phyloP scores from a whole-genome alignment of 2,113 vertebrate genomes.

The Microtus richardsoni region DNA sequence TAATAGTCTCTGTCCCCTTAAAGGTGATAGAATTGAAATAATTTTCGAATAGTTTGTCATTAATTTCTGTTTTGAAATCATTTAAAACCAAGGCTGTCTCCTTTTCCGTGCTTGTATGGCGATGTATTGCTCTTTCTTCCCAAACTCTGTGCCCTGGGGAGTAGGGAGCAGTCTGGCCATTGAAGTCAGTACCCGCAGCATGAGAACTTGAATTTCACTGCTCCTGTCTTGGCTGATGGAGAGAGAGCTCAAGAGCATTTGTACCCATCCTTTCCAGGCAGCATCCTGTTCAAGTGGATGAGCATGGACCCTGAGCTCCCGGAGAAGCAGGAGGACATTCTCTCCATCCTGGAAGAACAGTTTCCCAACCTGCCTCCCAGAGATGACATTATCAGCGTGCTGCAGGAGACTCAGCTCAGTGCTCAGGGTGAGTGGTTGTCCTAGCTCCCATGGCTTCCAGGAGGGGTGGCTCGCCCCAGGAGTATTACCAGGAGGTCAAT shows the following conservation, averaged over 20 bases:
- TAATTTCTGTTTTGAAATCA: constrained; percentile 35
- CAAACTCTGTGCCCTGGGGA: background rate
- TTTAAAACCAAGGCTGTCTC: background rate
- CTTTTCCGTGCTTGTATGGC: background rate
- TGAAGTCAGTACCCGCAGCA: background rate
- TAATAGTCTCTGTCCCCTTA: background rate
- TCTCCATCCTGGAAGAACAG: constrained; percentile 88
- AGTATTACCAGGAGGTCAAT: background rate
- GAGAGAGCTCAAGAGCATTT: constrained; percentile 31
- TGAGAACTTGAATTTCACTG: background rate
- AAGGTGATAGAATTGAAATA: background rate
- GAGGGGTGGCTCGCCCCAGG: rapidly evolving
- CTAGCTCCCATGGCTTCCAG: background rate
- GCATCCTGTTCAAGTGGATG: constrained; percentile 89
- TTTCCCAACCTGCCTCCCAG: constrained; percentile 87
- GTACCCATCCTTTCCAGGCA: constrained; percentile 86
- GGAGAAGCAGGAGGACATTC: constrained; percentile 89
- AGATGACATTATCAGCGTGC: constrained; percentile 85
- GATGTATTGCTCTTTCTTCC: background rate
- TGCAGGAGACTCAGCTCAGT: constrained; percentile 85
- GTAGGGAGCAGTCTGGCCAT: background rate
- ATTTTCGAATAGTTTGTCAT: background rate
- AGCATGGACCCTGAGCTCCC: constrained; percentile 86
- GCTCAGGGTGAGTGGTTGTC: constrained; percentile 82
- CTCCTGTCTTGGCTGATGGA: background rate